phyloP scores from a whole-genome alignment of 2,797 vertebrate genomes.

The Cyclopterus lumpus region DNA sequence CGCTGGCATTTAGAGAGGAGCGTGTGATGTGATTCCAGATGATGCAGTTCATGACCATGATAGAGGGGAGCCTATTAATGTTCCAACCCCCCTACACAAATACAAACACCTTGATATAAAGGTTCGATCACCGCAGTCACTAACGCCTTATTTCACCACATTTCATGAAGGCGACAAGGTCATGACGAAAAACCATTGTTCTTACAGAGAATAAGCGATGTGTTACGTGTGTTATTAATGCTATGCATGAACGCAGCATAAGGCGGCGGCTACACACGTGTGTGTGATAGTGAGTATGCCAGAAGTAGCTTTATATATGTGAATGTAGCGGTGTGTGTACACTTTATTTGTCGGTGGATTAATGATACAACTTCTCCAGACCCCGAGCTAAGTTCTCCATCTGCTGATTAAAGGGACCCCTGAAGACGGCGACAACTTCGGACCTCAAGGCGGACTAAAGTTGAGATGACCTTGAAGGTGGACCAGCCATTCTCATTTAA shows the following conservation, averaged over 20 bases:
- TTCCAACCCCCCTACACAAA: not conserved
- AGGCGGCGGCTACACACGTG: too few species aligned
- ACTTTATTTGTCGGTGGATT: too few species aligned
- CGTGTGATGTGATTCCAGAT: constrained; percentile 47
- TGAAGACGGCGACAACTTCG: too few species aligned
- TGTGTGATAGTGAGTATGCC: too few species aligned
- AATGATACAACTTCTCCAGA: too few species aligned
- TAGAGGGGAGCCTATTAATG: constrained; percentile 18
- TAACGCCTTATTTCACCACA: not conserved
- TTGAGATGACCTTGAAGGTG: too few species aligned
- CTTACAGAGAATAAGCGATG: not conserved
- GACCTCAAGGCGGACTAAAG: too few species aligned
- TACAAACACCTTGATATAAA: not conserved
- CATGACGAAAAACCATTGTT: not conserved
- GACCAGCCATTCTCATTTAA: too few species aligned
- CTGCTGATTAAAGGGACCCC: too few species aligned
- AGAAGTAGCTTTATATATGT: too few species aligned
- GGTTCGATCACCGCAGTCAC: not conserved
- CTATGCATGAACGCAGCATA: not conserved
- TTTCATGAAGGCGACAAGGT: not conserved
- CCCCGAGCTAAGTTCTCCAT: too few species aligned
- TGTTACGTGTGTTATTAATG: not conserved
- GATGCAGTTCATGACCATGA: constrained; percentile 33
- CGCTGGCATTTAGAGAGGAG: constrained; percentile 62
- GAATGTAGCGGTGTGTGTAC: too few species aligned